Evolutionary conservation across 2,797 vertebrate genomes (phyloP).

Genomic region (Sebastolobus altivelis): DNA sequence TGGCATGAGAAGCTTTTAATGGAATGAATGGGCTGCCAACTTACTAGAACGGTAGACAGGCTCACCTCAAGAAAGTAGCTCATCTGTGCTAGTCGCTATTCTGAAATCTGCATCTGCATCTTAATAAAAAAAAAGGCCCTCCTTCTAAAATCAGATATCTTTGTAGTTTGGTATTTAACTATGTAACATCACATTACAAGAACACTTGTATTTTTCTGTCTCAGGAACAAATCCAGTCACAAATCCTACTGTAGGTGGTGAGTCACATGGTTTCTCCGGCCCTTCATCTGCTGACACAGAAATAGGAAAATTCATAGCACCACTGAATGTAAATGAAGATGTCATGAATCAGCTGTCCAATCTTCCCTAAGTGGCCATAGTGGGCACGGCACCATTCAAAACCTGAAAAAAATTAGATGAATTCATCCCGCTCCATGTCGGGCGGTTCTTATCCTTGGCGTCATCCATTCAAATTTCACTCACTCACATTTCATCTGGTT

Average conservation of each 20-base stretch:
- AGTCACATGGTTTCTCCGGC: background rate
- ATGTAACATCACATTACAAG: slow-evolving; percentile 2
- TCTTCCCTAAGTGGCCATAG: slow-evolving; percentile 48
- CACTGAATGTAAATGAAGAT: slow-evolving; percentile 42
- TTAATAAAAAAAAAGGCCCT: background rate
- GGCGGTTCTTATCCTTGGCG: slow-evolving; percentile 19
- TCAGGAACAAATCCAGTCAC: background rate
- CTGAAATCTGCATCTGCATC: background rate
- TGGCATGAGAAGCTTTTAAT: background rate
- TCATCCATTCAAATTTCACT: slow-evolving; percentile 46
- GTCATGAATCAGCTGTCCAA: slow-evolving; percentile 58
- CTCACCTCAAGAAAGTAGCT: slow-evolving; percentile 1
- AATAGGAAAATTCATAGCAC: slow-evolving; percentile 34
- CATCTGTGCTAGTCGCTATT: background rate
- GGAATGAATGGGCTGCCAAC: slow-evolving; percentile 9
- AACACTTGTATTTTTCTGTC: background rate
- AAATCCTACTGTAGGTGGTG: slow-evolving; percentile 1
- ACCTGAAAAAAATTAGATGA: slow-evolving; percentile 18
- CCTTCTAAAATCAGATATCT: background rate
- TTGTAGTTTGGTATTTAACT: background rate
- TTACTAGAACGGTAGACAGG: background rate
- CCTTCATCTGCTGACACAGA: background rate
- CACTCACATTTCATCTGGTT: slow-evolving; percentile 58
- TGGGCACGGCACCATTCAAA: slow-evolving; percentile 12
- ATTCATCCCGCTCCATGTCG: slow-evolving; percentile 28